A percentile compares a stretch with the other conserved stretches of the same genome.
Evolutionary conservation across 2,797 vertebrate species (phyloP).

Genomic region (Lutjanus campechanus): DNA sequence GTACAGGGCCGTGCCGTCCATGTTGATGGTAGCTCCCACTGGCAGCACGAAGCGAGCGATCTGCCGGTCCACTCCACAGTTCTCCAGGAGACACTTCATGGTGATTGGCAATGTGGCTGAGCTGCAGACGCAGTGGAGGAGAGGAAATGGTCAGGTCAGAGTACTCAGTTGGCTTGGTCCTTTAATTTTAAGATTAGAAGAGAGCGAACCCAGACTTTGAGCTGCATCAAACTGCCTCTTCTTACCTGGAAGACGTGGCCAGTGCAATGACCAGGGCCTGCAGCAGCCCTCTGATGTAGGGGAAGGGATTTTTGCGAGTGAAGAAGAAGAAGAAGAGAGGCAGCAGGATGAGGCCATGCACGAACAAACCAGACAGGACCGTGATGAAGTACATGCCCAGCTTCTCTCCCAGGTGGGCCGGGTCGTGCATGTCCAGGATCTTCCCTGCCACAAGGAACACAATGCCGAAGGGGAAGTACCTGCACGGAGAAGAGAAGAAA

Average conservation of each 20-base stretch:
- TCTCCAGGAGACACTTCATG: constrained; percentile 93
- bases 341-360: constrained; percentile 89
- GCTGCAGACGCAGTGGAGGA: constrained; percentile 66
- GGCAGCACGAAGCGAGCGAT: constrained; percentile 92
- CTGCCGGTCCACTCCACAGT: constrained; percentile 90
- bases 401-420: constrained; percentile 87
- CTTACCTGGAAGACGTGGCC: constrained; percentile 92
- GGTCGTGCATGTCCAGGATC: constrained; percentile 94
- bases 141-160: background rate
- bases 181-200: background rate
- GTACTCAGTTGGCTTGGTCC: too few relatives aligned
- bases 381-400: constrained; percentile 92
- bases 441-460: constrained; percentile 93
- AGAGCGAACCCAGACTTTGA: too few relatives aligned
- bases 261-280: constrained; percentile 93
- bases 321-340: constrained; percentile 88
- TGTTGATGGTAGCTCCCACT: constrained; percentile 92
- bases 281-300: constrained; percentile 89
- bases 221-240: background rate
- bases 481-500: constrained; percentile 55
- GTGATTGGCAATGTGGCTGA: constrained; percentile 93
- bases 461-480: constrained; percentile 94
- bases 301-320: constrained; percentile 90
- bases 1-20: constrained; percentile 92
- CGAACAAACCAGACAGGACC: constrained; percentile 87